A percentile compares a stretch with the other conserved stretches of the same genome.
Evolutionary conservation across 2,113 vertebrate species (phyloP).

Genomic region (Psilopogon haemacephalus): DNA sequence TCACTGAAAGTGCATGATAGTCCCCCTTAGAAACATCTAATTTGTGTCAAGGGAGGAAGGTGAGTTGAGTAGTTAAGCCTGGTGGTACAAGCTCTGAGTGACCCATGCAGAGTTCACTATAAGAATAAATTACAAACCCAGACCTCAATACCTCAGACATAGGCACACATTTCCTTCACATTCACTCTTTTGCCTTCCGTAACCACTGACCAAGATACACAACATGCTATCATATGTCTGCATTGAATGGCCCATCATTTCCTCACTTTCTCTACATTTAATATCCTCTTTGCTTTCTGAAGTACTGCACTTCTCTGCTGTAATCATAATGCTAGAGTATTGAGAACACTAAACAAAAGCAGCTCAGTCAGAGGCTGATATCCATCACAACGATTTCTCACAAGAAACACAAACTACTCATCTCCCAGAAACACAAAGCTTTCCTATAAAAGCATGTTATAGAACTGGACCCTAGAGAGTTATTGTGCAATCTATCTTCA

Average conservation of each 20-base stretch:
- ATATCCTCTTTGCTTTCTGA: not conserved
- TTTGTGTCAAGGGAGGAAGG: not conserved
- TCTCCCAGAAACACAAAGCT: not conserved
- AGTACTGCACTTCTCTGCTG: not conserved
- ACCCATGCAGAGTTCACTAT: not conserved
- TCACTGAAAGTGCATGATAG: accelerated
- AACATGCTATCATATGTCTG: not conserved
- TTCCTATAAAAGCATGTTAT: not conserved
- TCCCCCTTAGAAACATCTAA: not conserved
- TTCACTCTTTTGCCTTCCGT: not conserved
- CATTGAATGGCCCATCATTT: not conserved
- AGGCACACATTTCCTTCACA: not conserved
- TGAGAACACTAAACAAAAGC: not conserved
- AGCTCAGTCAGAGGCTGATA: not conserved
- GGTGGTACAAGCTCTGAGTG: not conserved
- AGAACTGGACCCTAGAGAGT: not conserved
- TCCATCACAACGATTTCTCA: not conserved
- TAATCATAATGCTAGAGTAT: not conserved
- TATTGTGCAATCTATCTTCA: not conserved
- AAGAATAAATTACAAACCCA: not conserved
- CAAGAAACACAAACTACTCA: not conserved
- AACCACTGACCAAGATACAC: not conserved
- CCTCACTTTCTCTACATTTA: not conserved
- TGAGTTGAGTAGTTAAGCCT: not conserved
- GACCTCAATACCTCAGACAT: not conserved